Evolutionary conservation across 1,140 invertebrate genomes (phyloP).

Genomic region (Sitodiplosis mosellana): DNA sequence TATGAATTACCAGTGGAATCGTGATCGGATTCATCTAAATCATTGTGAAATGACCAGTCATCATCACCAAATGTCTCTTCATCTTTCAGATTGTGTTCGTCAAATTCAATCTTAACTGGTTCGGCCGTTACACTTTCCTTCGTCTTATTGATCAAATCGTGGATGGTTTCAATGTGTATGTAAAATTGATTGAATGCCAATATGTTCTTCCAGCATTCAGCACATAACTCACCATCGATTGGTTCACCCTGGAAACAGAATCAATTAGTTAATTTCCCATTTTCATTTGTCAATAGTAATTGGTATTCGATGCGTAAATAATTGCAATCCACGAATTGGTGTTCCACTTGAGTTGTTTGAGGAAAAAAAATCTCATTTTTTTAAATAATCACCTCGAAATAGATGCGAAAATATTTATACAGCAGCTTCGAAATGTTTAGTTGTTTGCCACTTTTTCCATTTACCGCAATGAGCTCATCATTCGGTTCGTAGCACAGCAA

Average conservation of each 20-base stretch:
- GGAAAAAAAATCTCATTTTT: not conserved
- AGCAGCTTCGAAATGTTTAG: not conserved
- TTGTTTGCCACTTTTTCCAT: not conserved
- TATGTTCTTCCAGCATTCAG: not conserved
- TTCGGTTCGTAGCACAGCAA: not conserved
- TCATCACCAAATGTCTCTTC: not conserved
- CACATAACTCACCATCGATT: not conserved
- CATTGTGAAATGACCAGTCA: not conserved
- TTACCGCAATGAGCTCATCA: not conserved
- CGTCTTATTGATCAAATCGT: not conserved
- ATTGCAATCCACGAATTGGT: too few species aligned
- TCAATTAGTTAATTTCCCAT: not conserved
- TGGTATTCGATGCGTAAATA: too few species aligned
- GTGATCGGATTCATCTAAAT: not conserved
- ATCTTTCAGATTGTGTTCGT: not conserved
- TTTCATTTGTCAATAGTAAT: too few species aligned
- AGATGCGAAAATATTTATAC: not conserved
- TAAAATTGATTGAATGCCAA: not conserved
- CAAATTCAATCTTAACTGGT: not conserved
- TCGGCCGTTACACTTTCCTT: not conserved
- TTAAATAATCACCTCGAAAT: not conserved
- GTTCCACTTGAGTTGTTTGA: too few species aligned
- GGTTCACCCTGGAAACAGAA: not conserved
- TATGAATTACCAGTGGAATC: not conserved
- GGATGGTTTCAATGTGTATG: not conserved